Base-by-base conservation (phyloP, 2,888 invertebrate species). In the Ecliptopera silaceata region DNA sequence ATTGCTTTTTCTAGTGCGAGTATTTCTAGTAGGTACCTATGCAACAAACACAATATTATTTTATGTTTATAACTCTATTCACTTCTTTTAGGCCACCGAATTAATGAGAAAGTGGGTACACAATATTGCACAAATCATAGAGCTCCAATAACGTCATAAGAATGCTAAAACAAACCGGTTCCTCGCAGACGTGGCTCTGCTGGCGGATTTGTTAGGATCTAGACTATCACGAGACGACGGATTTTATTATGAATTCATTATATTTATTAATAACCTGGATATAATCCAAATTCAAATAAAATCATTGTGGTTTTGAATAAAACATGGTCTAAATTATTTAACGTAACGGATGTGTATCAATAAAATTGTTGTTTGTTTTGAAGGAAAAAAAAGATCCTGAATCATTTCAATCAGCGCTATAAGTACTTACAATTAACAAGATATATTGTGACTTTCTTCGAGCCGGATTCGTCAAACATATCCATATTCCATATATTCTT, bases 61-160 rank as follows among this genome's bases (percentile, higher is more conserved):
- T 4, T 36, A 8, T 10, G 8, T 8, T 8, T 36, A 3, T 15
- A 8, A 36, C 13, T 34, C 5, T 6, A 15, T 1, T 5, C 32
- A 18, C 18, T 12, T 26, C 3, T 5, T 4, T n/a, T 48, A 45
- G 18, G 22, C 26, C 22, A 31, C 5, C 15, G n/a, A 15, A 54
- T 42, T 52, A 61, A 61, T 55, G 57, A 55, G 56, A 54, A 61
- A 60, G 59, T 59, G 20, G 29, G 13, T 48, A 44, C 13, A 46
- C 36, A 58, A 61, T 64, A 62, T 41, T 56, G 44, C 58, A 66
- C 62, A 57, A 57, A 61, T 64, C 50, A 57, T 64, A 61, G 49
- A 60, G 50, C 29, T 48, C 54, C 52, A 55, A 57, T 55, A 58
- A 59, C 43, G 53, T 60, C 45, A 47, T 52, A 54, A 15, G 47